A percentile compares a stretch with the other conserved stretches of the same genome.
Evolutionary conservation across 1,140 invertebrate genomes (phyloP).

Genomic region (Eueides isabella): DNA sequence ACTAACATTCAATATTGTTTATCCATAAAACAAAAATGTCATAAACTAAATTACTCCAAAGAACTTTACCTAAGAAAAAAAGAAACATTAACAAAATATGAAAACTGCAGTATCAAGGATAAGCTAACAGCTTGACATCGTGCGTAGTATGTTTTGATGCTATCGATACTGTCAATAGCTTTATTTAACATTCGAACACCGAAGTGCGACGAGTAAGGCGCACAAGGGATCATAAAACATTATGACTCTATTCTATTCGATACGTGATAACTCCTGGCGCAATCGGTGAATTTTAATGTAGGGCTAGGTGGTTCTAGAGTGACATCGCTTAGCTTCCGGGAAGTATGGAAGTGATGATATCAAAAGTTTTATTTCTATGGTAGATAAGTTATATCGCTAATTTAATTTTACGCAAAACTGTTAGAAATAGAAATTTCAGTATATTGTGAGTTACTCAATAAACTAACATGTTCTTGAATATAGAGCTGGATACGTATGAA

Average conservation of each 20-base stretch:
- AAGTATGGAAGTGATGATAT: slow-evolving; percentile 59
- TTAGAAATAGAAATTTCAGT: no score
- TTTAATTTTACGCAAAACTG: no score
- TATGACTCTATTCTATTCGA: slow-evolving; percentile 80
- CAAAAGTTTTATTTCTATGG: slow-evolving; percentile 9
- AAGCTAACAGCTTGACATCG: slow-evolving; percentile 16
- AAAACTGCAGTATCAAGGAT: not conserved
- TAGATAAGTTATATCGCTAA: not conserved
- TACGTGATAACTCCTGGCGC: slow-evolving; percentile 76
- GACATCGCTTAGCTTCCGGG: slow-evolving; percentile 74
- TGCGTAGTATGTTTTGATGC: slow-evolving; percentile 36
- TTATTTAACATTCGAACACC: slow-evolving; percentile 75
- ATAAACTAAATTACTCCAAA: no score
- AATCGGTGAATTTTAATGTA: slow-evolving; percentile 77
- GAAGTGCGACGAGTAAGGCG: slow-evolving; percentile 68
- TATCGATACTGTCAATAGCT: slow-evolving; percentile 50
- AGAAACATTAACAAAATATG: not conserved
- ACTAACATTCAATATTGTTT: no score
- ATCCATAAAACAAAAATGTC: no score
- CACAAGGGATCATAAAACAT: slow-evolving; percentile 80
- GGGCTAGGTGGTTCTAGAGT: slow-evolving; percentile 56
- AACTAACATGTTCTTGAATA: no score
- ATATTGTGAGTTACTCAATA: no score
- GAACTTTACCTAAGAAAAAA: not conserved
- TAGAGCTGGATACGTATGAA: no score